phyloP scores from a whole-genome alignment of 2,113 vertebrate species.

The Sapayoa aenigma region DNA sequence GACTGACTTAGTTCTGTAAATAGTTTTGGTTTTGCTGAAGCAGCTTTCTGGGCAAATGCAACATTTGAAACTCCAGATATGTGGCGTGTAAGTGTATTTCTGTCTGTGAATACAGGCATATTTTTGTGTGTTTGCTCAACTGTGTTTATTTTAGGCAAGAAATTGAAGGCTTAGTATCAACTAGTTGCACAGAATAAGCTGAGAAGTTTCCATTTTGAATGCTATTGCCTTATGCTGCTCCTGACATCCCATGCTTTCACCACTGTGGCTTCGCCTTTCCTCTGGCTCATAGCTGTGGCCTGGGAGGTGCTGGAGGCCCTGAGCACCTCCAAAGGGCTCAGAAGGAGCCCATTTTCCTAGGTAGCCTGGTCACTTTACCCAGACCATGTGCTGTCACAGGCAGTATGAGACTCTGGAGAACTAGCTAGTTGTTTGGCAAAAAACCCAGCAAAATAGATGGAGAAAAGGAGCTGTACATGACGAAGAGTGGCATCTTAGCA shows the following conservation, averaged over 20 bases:
- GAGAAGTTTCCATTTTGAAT: constrained; percentile 14
- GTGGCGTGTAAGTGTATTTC: not conserved
- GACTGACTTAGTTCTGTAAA: constrained; percentile 26
- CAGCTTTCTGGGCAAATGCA: constrained; percentile 29
- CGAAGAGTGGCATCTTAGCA: not conserved
- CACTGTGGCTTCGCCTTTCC: not conserved
- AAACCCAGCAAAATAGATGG: accelerated
- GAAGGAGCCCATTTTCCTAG: not conserved
- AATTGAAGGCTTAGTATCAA: constrained; percentile 13
- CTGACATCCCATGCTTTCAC: not conserved
- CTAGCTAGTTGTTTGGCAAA: accelerated
- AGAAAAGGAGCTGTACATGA: not conserved
- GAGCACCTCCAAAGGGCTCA: not conserved
- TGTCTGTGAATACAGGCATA: not conserved
- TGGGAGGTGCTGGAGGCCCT: not conserved
- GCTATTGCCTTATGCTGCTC: not conserved
- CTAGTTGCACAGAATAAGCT: not conserved
- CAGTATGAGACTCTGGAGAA: not conserved
- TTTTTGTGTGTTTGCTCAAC: constrained; percentile 21
- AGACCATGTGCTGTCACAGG: not conserved
- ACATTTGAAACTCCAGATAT: constrained; percentile 19
- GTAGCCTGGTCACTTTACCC: not conserved
- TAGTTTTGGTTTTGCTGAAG: constrained; percentile 64
- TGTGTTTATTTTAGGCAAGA: constrained; percentile 43
- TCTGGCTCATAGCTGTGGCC: not conserved